A percentile compares a stretch with the other conserved stretches of the same genome.
These are phyloP conservation scores for Tetraodon nigroviridis DNA, from an alignment of 2,113 vertebrate genomes.

Conservation along the genomic window DNA sequence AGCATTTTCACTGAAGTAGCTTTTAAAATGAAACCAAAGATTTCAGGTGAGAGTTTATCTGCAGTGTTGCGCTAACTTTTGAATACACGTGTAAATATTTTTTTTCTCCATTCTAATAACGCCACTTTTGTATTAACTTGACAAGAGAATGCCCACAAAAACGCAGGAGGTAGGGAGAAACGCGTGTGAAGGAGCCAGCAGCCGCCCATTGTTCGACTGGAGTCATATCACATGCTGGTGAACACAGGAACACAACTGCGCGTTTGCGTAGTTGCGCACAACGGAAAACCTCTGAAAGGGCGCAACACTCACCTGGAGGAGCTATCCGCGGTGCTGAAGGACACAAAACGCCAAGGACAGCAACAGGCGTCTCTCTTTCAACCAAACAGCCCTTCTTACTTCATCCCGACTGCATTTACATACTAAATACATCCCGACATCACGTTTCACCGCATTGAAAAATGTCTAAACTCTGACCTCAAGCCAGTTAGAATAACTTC, in stretches of 20 bases:
- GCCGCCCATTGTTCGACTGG: slow-evolving; percentile 34
- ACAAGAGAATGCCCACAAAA: background rate
- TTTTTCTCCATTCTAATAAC: background rate
- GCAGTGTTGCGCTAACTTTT: background rate
- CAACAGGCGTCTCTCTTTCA: slow-evolving; percentile 20
- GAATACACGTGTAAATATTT: background rate
- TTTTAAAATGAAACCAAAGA: too few species aligned
- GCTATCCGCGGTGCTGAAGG: slow-evolving; percentile 68
- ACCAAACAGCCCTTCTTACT: background rate
- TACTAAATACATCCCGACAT: slow-evolving; percentile 5
- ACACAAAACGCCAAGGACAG: slow-evolving; percentile 49
- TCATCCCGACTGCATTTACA: background rate
- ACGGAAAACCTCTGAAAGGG: slow-evolving; percentile 1
- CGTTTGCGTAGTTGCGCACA: slow-evolving; percentile 34
- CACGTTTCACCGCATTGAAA: background rate
- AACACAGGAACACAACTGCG: background rate
- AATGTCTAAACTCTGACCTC: background rate
- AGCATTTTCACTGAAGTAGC: too few species aligned
- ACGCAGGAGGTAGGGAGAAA: slow-evolving; percentile 48
- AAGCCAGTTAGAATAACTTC: background rate
- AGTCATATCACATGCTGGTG: slow-evolving; percentile 17
- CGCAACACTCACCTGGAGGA: slow-evolving; percentile 52
- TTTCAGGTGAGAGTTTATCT: too few species aligned
- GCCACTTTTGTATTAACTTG: background rate
- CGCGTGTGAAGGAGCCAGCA: slow-evolving; percentile 40